A percentile compares a stretch with the other conserved stretches of the same genome.
Evolutionary conservation across 2,113 vertebrate species (phyloP).

Genomic region (Callaeas wilsoni): DNA sequence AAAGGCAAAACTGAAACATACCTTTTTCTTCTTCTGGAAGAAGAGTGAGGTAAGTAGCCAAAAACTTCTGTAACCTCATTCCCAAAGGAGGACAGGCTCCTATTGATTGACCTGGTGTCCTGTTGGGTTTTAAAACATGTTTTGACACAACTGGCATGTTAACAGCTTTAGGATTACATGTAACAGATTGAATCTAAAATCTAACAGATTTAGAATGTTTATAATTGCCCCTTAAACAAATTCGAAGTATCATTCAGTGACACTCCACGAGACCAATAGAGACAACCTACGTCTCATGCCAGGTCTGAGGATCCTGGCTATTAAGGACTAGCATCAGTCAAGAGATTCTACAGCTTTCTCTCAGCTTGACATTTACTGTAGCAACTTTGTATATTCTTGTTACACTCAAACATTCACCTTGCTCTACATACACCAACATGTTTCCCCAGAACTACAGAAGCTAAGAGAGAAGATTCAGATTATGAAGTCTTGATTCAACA

Average conservation of each 20-base stretch:
- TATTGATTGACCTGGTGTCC: slow-evolving; percentile 75
- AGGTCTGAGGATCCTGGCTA: neutral
- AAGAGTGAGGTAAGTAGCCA: slow-evolving; percentile 77
- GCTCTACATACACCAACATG: neutral
- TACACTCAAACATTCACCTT: neutral
- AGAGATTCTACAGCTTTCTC: neutral
- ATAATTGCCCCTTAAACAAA: neutral
- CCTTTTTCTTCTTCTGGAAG: slow-evolving; percentile 82
- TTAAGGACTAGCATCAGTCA: neutral
- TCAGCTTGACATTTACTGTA: neutral
- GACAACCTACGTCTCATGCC: neutral
- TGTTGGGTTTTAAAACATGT: slow-evolving; percentile 53
- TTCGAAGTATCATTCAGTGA: neutral
- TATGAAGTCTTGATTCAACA: neutral
- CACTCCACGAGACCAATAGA: neutral
- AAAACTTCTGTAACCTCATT: slow-evolving; percentile 81
- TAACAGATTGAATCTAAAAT: neutral
- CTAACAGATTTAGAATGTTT: neutral
- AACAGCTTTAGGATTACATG: neutral
- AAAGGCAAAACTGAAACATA: slow-evolving; percentile 45
- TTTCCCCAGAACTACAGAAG: neutral
- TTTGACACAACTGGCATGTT: neutral
- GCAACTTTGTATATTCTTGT: neutral
- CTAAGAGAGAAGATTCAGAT: neutral
- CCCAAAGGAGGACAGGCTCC: slow-evolving; percentile 86